Base-by-base conservation (phyloP, 2,888 invertebrate genomes). In the Cosmorhoe ocellata region DNA sequence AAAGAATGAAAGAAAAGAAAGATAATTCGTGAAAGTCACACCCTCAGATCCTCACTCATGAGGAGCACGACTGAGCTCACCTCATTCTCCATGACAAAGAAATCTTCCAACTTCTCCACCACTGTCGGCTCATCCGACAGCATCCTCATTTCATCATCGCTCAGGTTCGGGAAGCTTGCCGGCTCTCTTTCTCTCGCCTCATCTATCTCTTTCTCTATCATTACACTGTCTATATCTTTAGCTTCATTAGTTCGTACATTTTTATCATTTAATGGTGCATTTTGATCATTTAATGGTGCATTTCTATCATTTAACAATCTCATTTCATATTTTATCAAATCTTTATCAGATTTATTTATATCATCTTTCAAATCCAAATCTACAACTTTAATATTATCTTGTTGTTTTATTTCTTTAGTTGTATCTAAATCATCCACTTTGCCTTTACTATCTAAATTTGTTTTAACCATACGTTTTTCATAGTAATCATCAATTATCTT, bases 21-120 rank as follows among this genome's bases (percentile, higher is more conserved):
- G n/a, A n/a, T n/a, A n/a, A n/a, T n/a, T n/a, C n/a, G n/a, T n/a
- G n/a, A n/a, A n/a, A n/a, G n/a, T n/a, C n/a, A n/a, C n/a, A n/a
- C n/a, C n/a, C n/a, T n/a, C n/a, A n/a, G n/a, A n/a, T n/a, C n/a
- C n/a, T n/a, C n/a, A n/a, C n/a, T n/a, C n/a, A n/a, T n/a, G n/a
- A n/a, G n/a, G n/a, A n/a, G n/a, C n/a, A n/a, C n/a, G n/a, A n/a
- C n/a, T n/a, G n/a, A n/a, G n/a, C 71, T 69, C 55, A 91, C 92
- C 67, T 86, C 78, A 68, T 92, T 91, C 1, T 86, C 84, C 44
- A 92, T 74, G 1, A 66, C 63, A 0, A 66, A 56, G 0, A 72
- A 77, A 11, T 76, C 74, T 1, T 70, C 66, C n/a, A 63, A 58
- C 8, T 64, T 66, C 10, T 81, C 71, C 1, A 84, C 78, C 0